Base-by-base conservation (phyloP, 2,113 vertebrate genomes). In the Nerophis lumbriciformis region DNA sequence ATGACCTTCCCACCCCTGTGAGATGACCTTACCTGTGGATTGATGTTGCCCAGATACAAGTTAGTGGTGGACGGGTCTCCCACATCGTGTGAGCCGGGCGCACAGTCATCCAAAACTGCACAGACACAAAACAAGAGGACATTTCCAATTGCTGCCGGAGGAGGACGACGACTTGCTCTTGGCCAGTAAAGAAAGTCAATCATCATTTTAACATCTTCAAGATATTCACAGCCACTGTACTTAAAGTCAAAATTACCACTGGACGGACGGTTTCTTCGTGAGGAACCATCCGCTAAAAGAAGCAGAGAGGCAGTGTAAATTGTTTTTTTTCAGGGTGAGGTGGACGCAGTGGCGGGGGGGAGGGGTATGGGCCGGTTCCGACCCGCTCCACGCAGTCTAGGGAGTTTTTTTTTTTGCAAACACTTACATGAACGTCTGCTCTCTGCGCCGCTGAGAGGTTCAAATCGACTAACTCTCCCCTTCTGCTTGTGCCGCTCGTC, bases 51-150 rank as follows among this genome's bases (percentile, higher is more conserved):
- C 21, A 99, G 93, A 75, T 99, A 99, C 66, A 99, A 88, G 87
- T 99, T 99, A 53, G 97, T 99, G 53, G 97, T 99, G 64, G 95
- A 97, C 53, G 97, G 97, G 89, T 99, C 97, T 65, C 97, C 97
- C 44, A 98, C 95, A 69, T 99, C 97, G 79, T 99, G 96, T 59
- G 97, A 99, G 39, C 97, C 97, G 68, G 96, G 96, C 14, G 96
- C 96, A 71, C 94, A 96, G 78, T 99, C 97, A 83, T 99, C 97
- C 75, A 99, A 87, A 72, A 95, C 97, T 98, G 87, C 59, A 28
- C 28, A 81, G 81, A 61, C 53, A 83, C 57, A 63, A 75, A 69
- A 42, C 80, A 48, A 77, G 19, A 63, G 73, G 21, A 67, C 84
- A 84, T 88, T 77, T 91, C 83, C 68, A 65, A 63, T 44, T 28